These are phyloP conservation scores for Pegea sp. DNA, from an alignment of 23 tunicate species.

Conservation along the genomic window DNA sequence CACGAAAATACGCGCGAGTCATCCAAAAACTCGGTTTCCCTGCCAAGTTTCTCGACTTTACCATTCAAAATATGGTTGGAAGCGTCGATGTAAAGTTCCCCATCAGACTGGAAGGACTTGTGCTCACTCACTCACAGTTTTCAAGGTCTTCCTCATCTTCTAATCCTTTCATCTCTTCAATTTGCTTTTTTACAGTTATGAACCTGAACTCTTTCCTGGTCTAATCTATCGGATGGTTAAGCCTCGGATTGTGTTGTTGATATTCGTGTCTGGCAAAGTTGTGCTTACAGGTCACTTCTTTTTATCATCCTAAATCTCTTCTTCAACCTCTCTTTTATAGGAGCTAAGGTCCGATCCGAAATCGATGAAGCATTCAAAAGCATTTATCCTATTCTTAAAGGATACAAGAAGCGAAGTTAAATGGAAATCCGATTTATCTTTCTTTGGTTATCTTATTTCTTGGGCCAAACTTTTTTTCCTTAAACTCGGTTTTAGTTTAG, in stretches of 20 bases:
- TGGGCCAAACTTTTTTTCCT: no score
- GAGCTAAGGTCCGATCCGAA: slow-evolving; percentile 72
- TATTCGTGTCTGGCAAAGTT: slow-evolving; percentile 99
- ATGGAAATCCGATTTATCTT: no score
- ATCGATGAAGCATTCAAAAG: slow-evolving; percentile 95
- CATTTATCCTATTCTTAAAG: slow-evolving; percentile 91
- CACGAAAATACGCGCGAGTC: slow-evolving; percentile 94
- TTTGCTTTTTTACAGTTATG: slow-evolving; percentile 54
- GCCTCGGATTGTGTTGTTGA: slow-evolving; percentile 83
- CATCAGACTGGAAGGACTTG: slow-evolving; percentile 77
- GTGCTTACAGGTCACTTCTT: slow-evolving; percentile 64
- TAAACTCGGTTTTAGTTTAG: no score
- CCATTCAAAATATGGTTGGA: slow-evolving; percentile 93
- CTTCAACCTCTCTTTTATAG: no score
- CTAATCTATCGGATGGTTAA: slow-evolving; percentile 96
- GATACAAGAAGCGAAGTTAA: slow-evolving; percentile 16
- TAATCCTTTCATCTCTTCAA: no score
- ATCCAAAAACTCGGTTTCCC: slow-evolving; percentile 96
- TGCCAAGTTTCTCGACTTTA: slow-evolving; percentile 92
- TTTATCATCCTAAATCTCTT: no score
- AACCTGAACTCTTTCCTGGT: slow-evolving; percentile 98
- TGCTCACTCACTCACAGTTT: slow-evolving; percentile 89
- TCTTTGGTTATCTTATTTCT: no score
- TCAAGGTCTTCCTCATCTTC: slow-evolving; percentile 43
- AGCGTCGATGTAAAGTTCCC: slow-evolving; percentile 98